These are phyloP conservation scores for Stichopus chloronotus DNA, from an alignment of 35 echinoderm and acorn worm genomes.

Conservation along the genomic window DNA sequence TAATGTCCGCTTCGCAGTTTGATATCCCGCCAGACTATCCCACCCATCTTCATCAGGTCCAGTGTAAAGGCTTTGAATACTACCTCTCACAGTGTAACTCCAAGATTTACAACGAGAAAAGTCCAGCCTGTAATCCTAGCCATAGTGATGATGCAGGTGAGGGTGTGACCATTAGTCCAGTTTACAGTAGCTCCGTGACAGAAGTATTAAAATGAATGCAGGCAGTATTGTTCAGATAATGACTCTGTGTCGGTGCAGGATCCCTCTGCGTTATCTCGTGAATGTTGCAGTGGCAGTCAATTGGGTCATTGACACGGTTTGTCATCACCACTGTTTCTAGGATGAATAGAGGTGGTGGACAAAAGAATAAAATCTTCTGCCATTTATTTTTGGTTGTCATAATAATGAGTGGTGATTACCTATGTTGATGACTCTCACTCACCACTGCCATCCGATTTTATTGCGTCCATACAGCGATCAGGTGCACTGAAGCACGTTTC, in stretches of 20 bases:
- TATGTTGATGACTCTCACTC: background rate
- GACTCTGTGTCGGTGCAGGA: too few relatives aligned
- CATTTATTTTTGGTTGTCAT: background rate
- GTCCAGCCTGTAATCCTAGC: slow-evolving; percentile 40
- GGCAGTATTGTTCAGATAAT: too few relatives aligned
- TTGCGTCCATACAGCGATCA: slow-evolving; percentile 58
- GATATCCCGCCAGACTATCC: slow-evolving; percentile 34
- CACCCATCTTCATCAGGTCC: slow-evolving; percentile 67
- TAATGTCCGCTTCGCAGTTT: slow-evolving; percentile 32
- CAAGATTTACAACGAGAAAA: slow-evolving; percentile 30
- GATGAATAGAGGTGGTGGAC: background rate
- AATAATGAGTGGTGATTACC: background rate
- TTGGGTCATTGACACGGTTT: too few relatives aligned
- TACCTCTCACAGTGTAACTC: slow-evolving; percentile 69
- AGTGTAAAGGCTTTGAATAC: slow-evolving; percentile 85
- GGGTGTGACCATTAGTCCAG: background rate
- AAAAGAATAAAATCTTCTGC: background rate
- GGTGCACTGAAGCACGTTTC: slow-evolving; percentile 62
- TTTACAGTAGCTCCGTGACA: too few relatives aligned
- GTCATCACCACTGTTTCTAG: too few relatives aligned
- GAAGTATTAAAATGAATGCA: too few relatives aligned
- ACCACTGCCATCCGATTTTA: too few relatives aligned
- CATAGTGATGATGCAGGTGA: slow-evolving; percentile 70
- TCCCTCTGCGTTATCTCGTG: too few relatives aligned
- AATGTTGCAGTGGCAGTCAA: too few relatives aligned